These are phyloP conservation scores for Epirrhoe tristata DNA, from an alignment of 2,888 invertebrate species.

Conservation along the genomic window DNA sequence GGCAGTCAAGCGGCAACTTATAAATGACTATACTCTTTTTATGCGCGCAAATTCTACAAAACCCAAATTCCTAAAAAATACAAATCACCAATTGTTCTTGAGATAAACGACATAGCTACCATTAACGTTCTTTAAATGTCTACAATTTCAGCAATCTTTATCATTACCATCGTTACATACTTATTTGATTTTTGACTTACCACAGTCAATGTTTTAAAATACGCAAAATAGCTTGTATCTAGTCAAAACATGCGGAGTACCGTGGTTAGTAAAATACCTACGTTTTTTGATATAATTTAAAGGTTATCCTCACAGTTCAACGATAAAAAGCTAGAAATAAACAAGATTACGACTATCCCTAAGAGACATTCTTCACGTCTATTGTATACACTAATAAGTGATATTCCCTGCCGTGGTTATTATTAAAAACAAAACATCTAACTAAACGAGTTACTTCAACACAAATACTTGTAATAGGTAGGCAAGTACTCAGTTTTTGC, in stretches of 20 bases:
- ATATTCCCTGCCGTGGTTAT: too few species aligned
- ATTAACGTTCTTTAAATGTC: background rate
- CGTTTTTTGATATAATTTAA: background rate
- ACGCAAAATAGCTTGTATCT: background rate
- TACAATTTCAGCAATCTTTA: background rate
- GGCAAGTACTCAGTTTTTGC: too few species aligned
- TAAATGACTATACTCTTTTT: conserved; percentile 23
- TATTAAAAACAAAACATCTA: too few species aligned
- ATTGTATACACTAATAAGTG: too few species aligned
- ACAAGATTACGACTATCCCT: too few species aligned
- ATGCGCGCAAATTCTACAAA: conserved; percentile 5
- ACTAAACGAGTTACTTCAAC: too few species aligned
- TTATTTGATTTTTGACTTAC: background rate
- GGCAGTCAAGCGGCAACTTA: conserved; percentile 2
- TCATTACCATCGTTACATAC: background rate
- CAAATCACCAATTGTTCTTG: conserved; percentile 5
- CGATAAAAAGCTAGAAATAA: too few species aligned
- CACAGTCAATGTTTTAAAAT: background rate
- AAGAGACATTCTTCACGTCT: too few species aligned
- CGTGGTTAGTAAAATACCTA: background rate
- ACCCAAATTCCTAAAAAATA: conserved; percentile 6
- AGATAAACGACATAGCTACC: background rate
- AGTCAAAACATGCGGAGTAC: background rate
- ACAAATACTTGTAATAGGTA: too few species aligned
- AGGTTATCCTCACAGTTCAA: background rate